A percentile compares a stretch with the other conserved stretches of the same genome.
These are phyloP conservation scores for Micrasema longulum DNA, from an alignment of 1,140 invertebrate species.

Conservation along the genomic window DNA sequence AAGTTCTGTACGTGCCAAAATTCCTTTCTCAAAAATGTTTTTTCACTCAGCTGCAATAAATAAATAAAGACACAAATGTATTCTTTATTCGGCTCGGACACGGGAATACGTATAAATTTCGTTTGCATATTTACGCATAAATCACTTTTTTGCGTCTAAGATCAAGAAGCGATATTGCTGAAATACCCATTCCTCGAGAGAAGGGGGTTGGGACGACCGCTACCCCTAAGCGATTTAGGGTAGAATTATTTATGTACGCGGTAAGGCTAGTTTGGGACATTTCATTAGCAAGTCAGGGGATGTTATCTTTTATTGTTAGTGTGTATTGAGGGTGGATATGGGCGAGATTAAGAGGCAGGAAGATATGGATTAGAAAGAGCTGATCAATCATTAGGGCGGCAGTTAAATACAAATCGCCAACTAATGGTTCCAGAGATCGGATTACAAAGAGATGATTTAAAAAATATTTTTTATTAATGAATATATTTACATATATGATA, in stretches of 20 bases:
- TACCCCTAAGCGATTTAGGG: neutral
- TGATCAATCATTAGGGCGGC: constrained; percentile 31
- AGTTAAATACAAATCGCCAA: neutral
- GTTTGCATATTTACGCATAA: too few relatives aligned
- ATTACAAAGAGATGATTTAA: too few relatives aligned
- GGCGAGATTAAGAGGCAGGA: constrained; percentile 28
- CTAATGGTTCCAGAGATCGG: neutral
- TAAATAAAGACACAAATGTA: too few relatives aligned
- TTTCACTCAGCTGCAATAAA: too few relatives aligned
- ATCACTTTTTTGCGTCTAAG: neutral
- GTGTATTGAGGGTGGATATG: neutral
- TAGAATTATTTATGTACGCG: constrained; percentile 23
- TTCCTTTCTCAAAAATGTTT: too few relatives aligned
- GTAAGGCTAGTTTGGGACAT: constrained; percentile 31
- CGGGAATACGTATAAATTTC: too few relatives aligned
- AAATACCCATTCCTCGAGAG: neutral
- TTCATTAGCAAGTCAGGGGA: constrained; percentile 24
- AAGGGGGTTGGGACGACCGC: too few relatives aligned
- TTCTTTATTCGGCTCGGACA: too few relatives aligned
- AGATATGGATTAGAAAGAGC: constrained; percentile 37
- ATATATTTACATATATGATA: too few relatives aligned
- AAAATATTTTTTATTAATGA: too few relatives aligned
- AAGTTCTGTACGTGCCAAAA: too few relatives aligned
- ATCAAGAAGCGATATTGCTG: constrained; percentile 17
- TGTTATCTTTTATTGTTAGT: constrained; percentile 36